Evolutionary conservation across 2,113 vertebrate species (phyloP).

Genomic region (Sylvia atricapilla): DNA sequence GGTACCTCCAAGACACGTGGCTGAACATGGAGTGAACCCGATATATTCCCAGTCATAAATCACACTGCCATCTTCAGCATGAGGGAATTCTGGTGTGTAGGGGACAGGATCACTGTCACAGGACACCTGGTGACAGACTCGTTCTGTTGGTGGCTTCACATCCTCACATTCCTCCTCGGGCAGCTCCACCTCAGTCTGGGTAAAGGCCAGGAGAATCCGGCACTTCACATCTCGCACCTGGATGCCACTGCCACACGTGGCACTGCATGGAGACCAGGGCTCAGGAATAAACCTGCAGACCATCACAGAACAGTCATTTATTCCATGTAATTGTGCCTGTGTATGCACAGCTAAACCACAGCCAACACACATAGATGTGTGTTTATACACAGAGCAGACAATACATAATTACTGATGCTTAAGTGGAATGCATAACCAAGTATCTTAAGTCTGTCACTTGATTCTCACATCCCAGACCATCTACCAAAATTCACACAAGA

Average conservation of each 20-base stretch:
- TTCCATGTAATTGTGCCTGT: neutral
- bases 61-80: constrained; percentile 12
- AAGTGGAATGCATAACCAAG: neutral
- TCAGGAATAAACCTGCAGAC: constrained; percentile 82
- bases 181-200: constrained; percentile 85
- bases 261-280: constrained; percentile 88
- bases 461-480: neutral
- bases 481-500: neutral
- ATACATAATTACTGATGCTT: neutral
- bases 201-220: constrained; percentile 83
- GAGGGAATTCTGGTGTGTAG: neutral
- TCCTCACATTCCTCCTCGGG: constrained; percentile 86
- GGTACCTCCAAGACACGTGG: constrained; percentile 82
- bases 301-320: neutral
- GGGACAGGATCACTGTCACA: constrained; percentile 67
- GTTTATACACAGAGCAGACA: neutral
- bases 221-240: constrained; percentile 85
- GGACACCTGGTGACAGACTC: constrained; percentile 70
- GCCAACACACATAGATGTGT: neutral
- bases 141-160: constrained; percentile 69
- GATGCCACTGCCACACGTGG: constrained; percentile 79
- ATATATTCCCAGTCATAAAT: constrained; percentile 86
- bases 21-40: constrained; percentile 85
- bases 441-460: neutral
- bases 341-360: neutral